Evolutionary conservation across 1,140 invertebrate species (phyloP).

Genomic region (Doryteuthis pealeii): DNA sequence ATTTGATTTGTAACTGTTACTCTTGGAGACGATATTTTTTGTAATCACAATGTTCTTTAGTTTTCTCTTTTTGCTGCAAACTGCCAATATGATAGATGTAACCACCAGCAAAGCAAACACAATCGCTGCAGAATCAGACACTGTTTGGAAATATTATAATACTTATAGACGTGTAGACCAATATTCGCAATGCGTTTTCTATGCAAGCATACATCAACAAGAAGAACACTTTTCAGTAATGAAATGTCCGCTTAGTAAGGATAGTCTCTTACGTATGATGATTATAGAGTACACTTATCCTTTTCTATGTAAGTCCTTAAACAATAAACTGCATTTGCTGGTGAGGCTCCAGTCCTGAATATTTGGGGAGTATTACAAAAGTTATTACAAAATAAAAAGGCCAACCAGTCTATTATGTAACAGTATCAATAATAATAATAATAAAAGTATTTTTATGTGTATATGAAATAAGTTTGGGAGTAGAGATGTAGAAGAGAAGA

Average conservation of each 20-base stretch:
- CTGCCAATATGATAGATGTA: constrained; percentile 33
- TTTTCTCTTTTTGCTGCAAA: constrained; percentile 53
- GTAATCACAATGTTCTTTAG: constrained; percentile 51
- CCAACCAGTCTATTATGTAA: too few relatives aligned
- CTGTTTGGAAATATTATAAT: constrained; percentile 30
- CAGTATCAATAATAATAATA: too few relatives aligned
- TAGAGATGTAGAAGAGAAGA: too few relatives aligned
- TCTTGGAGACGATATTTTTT: constrained; percentile 52
- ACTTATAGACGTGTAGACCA: background rate
- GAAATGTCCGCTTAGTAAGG: background rate
- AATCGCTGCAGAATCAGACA: constrained; percentile 39
- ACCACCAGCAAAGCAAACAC: constrained; percentile 33
- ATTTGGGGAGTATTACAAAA: too few relatives aligned
- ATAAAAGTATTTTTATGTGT: too few relatives aligned
- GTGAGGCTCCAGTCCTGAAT: too few relatives aligned
- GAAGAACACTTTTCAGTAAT: background rate
- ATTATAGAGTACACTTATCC: too few relatives aligned
- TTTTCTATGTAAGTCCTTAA: too few relatives aligned
- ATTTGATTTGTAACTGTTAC: constrained; percentile 57
- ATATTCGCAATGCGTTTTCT: background rate
- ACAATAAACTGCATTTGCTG: too few relatives aligned
- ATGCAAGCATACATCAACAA: background rate
- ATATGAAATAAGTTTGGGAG: too few relatives aligned
- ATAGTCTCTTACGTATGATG: too few relatives aligned
- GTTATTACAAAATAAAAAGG: too few relatives aligned